Base-by-base conservation (phyloP, 2,888 invertebrate genomes). In the Nebria brevicollis region DNA sequence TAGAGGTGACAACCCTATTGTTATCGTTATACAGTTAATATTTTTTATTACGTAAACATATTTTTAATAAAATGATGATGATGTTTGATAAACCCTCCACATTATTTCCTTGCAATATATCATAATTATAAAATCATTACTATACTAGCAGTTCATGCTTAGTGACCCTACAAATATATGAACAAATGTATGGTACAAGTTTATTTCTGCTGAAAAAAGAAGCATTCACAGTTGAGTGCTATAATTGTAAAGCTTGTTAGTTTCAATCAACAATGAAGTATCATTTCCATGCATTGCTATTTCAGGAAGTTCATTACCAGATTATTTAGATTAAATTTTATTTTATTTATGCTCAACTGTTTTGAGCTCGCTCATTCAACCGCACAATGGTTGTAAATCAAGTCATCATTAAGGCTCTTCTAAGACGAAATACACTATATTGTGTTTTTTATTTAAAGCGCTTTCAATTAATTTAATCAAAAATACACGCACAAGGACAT, bases 81-180 rank as follows among this genome's bases (percentile, higher is more conserved):
- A 54, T 54, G 54, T 54, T 54, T 54, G 54, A 54, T 54, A 54
- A 2, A 54, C 8, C 34, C 13, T 54, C 8, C 54, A 13, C 13
- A 54, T 54, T 54, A 13, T 54, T 54, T 54, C 13, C 11, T 54
- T 54, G 54, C 54, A 54, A 54, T 54, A 54, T 54, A 54, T 54
- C 54, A 54, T 54, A 54, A 54, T 54, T 54, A 54, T 54, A 54
- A 54, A 54, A 54, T 54, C 54, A 54, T 54, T 54, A 54, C 54
- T 13, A 54, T 54, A 13, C 54, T 54, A 11, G 13, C 54, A 54
- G 54, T 54, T 54, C 54, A 54, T 54, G 54, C 8, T 8, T 54
- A 54, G 6, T 54, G 54, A 54, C 7, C 54, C 54, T 54, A 54
- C 54, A 54, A 54, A 54, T 13, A 54, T 54, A 11, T 54, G 54